A percentile compares a stretch with the other conserved stretches of the same genome.
phyloP scores from a whole-genome alignment of 2,797 vertebrate species.

The Micropoecilia bifurca region DNA sequence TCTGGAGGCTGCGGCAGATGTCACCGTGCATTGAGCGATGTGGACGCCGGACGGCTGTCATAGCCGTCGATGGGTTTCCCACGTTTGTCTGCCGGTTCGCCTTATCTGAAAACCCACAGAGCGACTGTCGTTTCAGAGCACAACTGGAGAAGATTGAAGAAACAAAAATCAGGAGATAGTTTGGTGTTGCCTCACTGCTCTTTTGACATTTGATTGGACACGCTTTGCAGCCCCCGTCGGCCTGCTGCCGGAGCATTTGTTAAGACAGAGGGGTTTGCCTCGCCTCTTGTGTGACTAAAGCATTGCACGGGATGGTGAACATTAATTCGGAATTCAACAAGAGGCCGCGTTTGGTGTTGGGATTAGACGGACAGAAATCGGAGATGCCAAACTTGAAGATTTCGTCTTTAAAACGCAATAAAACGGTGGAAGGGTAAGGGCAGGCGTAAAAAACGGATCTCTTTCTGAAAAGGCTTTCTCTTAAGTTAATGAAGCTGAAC shows the following conservation, averaged over 20 bases:
- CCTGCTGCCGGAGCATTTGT: conserved; percentile 54
- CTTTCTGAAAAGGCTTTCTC: conserved; percentile 58
- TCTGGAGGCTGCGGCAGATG: conserved; percentile 53
- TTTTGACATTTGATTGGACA: conserved; percentile 68
- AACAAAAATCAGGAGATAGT: conserved; percentile 41
- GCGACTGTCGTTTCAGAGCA: conserved; percentile 48
- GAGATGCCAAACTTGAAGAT: conserved; percentile 9
- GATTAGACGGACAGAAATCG: conserved; percentile 29
- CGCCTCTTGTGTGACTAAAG: conserved; percentile 66
- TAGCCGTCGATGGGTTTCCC: conserved; percentile 60
- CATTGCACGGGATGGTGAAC: conserved; percentile 53
- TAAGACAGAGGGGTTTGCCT: conserved; percentile 31
- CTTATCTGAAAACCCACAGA: conserved; percentile 62
- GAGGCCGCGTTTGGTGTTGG: conserved; percentile 19
- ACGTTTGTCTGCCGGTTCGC: conserved; percentile 57
- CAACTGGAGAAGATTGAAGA: conserved; percentile 34
- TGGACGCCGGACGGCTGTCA: conserved; percentile 64
- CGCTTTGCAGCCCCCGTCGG: conserved; percentile 54
- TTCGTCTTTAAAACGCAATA: conserved; percentile 25
- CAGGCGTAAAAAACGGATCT: too few relatives aligned
- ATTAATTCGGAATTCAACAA: conserved; percentile 51
- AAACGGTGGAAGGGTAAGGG: conserved; percentile 13
- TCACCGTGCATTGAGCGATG: conserved; percentile 64
- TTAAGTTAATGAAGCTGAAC: conserved; percentile 71
- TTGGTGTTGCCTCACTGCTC: conserved; percentile 52